These are phyloP conservation scores for Lamellibrachia satsuma DNA, from an alignment of 2,888 invertebrate genomes.

Conservation along the genomic window DNA sequence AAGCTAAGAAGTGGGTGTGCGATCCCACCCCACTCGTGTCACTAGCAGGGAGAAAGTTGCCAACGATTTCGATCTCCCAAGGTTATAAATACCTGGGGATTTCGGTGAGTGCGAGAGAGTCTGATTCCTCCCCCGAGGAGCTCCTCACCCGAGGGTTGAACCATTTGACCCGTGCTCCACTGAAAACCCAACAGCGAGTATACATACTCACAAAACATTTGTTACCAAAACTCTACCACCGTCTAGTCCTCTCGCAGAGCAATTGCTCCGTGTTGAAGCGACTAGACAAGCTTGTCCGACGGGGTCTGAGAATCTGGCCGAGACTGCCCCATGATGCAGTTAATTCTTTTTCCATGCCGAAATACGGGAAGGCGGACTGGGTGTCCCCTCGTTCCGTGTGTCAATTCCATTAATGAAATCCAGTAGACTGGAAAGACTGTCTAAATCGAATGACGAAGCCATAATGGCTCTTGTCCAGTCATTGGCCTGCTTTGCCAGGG, in stretches of 20 bases:
- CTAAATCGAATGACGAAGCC: no score
- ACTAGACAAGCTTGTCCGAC: not conserved
- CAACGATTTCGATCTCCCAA: no score
- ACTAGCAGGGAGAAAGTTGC: no score
- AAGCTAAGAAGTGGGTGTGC: not conserved
- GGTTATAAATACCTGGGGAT: no score
- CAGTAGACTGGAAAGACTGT: no score
- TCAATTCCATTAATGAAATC: no score
- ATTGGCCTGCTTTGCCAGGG: no score
- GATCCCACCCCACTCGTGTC: conserved; percentile 1
- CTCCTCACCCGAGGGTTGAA: not conserved
- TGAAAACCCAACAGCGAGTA: not conserved
- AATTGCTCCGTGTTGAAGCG: not conserved
- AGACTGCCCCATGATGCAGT: not conserved
- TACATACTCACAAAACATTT: not conserved
- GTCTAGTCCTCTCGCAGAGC: not conserved
- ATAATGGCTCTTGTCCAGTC: no score
- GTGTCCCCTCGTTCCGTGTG: no score
- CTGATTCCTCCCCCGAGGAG: not conserved
- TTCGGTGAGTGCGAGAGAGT: not conserved
- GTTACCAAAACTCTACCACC: not conserved
- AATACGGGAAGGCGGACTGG: no score
- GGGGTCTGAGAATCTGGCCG: not conserved
- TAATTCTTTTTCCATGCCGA: no score
- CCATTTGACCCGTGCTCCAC: not conserved